phyloP scores from a whole-genome alignment of 2,113 vertebrate genomes.

The Alaudala cheleensis region DNA sequence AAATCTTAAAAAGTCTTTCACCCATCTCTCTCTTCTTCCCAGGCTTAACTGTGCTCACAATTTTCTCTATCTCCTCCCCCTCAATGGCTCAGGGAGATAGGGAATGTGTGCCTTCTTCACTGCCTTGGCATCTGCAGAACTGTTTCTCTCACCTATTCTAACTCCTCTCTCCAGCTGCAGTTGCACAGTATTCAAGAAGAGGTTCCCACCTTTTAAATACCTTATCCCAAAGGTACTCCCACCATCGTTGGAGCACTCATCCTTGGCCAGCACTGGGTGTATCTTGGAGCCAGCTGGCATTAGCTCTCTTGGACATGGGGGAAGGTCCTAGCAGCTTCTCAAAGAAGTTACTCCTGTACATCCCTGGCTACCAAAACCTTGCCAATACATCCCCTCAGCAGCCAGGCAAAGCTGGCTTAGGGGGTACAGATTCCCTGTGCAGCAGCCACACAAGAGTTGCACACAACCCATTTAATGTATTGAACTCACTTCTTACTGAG shows the following conservation, averaged over 20 bases:
- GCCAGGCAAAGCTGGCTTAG: fast-evolving
- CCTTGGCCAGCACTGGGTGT: not conserved
- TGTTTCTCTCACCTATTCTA: not conserved
- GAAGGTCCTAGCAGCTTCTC: not conserved
- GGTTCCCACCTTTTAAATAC: not conserved
- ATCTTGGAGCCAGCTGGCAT: not conserved
- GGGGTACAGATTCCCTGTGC: not conserved
- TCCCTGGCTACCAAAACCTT: not conserved
- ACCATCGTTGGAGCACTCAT: not conserved
- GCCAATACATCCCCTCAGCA: fast-evolving
- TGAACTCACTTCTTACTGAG: not conserved
- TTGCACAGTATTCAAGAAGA: not conserved
- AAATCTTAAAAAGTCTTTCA: not conserved
- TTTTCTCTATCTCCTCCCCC: not conserved
- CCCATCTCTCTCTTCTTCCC: not conserved
- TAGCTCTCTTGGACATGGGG: not conserved
- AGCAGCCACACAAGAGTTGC: not conserved
- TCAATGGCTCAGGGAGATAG: not conserved
- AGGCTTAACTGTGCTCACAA: not conserved
- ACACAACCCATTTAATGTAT: not conserved
- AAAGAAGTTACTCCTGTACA: not conserved
- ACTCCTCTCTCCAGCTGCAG: not conserved
- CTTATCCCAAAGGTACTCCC: not conserved
- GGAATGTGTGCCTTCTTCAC: not conserved
- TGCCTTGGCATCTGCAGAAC: not conserved